These are phyloP conservation scores for Macroglossus sobrinus DNA, from an alignment of 2,113 vertebrate genomes.

Conservation along the genomic window DNA sequence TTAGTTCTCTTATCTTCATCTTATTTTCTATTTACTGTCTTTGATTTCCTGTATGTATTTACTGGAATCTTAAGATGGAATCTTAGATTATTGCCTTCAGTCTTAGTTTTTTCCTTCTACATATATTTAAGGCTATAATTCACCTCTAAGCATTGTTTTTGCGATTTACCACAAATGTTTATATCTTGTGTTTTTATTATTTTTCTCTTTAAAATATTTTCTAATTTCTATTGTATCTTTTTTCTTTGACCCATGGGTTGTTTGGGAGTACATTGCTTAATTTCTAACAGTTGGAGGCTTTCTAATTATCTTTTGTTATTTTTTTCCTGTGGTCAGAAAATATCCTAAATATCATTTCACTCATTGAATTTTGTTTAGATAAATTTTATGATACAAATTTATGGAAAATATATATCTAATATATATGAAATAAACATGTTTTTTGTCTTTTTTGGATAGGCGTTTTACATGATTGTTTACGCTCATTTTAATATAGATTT, in stretches of 20 bases:
- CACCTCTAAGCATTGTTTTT: not conserved
- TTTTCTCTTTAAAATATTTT: conserved; percentile 14
- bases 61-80: not conserved
- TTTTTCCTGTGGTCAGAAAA: not conserved
- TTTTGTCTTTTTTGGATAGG: not conserved
- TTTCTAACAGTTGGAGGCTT: not conserved
- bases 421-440: not conserved
- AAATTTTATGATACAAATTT: not conserved
- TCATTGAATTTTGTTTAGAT: not conserved
- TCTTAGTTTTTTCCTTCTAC: not conserved
- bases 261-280: not conserved
- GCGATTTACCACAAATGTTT: not conserved
- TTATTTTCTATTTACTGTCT: not conserved
- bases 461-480: not conserved
- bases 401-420: not conserved
- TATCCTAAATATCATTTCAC: not conserved
- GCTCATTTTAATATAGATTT: not conserved
- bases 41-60: not conserved
- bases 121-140: not conserved
- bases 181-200: not conserved
- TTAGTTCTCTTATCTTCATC: not conserved
- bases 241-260: not conserved
- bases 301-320: not conserved
- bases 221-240: not conserved
- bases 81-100: not conserved